Percentiles rank a stretch among this genome's conserved stretches.
Conservation (phyloP, 2,888 invertebrate genomes). For the Lochmaea capreae region DNA sequence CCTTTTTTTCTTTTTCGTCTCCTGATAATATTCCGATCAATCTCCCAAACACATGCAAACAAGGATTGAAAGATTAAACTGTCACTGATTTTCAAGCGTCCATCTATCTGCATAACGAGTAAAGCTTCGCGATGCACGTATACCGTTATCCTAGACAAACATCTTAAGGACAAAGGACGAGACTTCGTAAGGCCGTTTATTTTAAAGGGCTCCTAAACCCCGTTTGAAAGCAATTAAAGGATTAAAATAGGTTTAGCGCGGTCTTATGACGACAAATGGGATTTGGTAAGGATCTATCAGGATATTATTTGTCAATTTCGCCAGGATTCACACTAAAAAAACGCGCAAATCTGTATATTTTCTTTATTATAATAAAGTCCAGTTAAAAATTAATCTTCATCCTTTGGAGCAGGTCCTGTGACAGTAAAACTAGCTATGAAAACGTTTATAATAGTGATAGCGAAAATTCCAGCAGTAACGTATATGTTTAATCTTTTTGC, state of each 20-base stretch:
- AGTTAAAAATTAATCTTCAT: neutral
- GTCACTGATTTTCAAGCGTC: neutral
- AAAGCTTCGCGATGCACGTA: neutral
- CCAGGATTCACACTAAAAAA: no score
- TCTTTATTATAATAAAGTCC: neutral
- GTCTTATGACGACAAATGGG: conserved; percentile 34
- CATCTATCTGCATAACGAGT: conserved; percentile 17
- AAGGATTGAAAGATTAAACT: neutral
- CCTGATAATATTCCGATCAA: neutral
- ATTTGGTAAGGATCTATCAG: conserved; percentile 24
- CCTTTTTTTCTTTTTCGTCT: no score
- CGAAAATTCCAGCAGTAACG: conserved; percentile 73
- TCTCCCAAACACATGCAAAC: neutral
- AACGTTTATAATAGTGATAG: conserved; percentile 77
- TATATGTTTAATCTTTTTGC: conserved; percentile 72
- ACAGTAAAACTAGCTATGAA: conserved; percentile 74
- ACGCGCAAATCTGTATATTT: no score
- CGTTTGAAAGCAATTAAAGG: conserved; percentile 36
- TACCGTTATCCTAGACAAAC: conserved; percentile 32
- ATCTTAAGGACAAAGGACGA: conserved; percentile 33
- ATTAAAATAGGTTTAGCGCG: conserved; percentile 33
- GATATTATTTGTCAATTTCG: conserved; percentile 27
- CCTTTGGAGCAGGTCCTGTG: conserved; percentile 44
- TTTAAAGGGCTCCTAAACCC: conserved; percentile 31
- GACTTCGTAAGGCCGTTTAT: conserved; percentile 29